A percentile compares a stretch with the other conserved stretches of the same genome.
These are phyloP conservation scores for Hystrix brachyura DNA, from an alignment of 2,113 vertebrate genomes.

Conservation along the genomic window DNA sequence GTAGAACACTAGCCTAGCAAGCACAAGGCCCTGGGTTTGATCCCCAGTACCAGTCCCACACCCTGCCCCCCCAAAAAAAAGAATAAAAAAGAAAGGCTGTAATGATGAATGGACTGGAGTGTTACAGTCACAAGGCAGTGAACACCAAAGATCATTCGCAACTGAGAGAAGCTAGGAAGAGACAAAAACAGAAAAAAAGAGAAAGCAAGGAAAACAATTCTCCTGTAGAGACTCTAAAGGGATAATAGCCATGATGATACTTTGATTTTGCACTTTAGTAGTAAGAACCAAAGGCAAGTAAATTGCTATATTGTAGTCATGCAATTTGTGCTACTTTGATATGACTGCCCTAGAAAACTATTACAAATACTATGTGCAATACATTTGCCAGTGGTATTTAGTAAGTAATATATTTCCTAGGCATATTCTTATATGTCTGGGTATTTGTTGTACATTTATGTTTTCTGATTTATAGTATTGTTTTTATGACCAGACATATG, in stretches of 20 bases:
- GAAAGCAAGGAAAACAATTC: background rate
- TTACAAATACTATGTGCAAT: accelerated
- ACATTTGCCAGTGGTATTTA: background rate
- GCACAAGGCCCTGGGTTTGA: no score
- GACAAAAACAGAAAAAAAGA: background rate
- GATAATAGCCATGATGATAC: accelerated
- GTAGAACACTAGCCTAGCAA: no score
- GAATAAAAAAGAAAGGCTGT: no score
- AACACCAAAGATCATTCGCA: background rate
- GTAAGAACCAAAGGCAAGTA: background rate
- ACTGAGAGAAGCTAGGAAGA: background rate
- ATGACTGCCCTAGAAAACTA: background rate
- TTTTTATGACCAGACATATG: background rate
- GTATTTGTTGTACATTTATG: background rate
- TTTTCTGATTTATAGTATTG: background rate
- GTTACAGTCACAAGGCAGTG: background rate
- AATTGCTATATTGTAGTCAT: background rate
- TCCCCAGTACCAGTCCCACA: no score
- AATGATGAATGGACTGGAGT: background rate
- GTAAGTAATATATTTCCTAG: background rate
- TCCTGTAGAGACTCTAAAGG: background rate
- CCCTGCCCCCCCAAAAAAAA: no score
- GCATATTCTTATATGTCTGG: background rate
- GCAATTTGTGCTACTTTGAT: background rate
- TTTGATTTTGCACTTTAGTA: background rate